Conservation (phyloP, 2,797 vertebrate species). For the Tapirus indicus region DNA sequence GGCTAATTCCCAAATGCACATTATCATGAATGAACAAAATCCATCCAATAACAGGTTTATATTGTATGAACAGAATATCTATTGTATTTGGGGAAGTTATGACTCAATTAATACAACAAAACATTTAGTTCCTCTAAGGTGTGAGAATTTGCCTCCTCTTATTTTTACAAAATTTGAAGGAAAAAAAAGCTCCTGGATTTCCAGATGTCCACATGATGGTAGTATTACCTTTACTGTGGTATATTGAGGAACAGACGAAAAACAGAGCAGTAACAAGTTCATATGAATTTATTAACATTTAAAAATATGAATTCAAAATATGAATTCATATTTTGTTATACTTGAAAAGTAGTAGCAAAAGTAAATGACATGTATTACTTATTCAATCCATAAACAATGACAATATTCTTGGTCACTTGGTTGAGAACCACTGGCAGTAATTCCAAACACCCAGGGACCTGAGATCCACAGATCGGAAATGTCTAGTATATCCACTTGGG, state of each 20-base stretch:
- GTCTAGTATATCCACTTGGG: not conserved
- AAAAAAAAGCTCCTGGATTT: not conserved
- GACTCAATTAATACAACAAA: not conserved
- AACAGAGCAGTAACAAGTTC: not conserved
- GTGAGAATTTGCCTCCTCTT: not conserved
- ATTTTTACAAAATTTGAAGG: not conserved
- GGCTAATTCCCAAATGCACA: not conserved
- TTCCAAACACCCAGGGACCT: not conserved
- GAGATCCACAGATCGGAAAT: not conserved
- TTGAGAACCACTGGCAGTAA: not conserved
- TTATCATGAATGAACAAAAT: slow-evolving; percentile 28
- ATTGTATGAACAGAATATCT: not conserved
- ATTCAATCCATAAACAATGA: not conserved
- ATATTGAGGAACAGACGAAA: not conserved
- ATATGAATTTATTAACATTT: not conserved
- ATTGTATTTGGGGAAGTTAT: not conserved
- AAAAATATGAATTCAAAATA: too few species aligned
- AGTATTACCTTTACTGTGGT: not conserved
- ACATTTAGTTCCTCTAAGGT: not conserved
- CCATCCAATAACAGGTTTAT: not conserved
- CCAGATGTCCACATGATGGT: not conserved
- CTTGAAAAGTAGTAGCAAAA: not conserved
- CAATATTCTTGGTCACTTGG: not conserved
- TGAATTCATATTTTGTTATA: not conserved
- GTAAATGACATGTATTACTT: not conserved